Evolutionary conservation across 2,113 vertebrate species (phyloP), one percentile per base, ranked within the genome.

Genomic region (Polyodon spathula): DNA sequence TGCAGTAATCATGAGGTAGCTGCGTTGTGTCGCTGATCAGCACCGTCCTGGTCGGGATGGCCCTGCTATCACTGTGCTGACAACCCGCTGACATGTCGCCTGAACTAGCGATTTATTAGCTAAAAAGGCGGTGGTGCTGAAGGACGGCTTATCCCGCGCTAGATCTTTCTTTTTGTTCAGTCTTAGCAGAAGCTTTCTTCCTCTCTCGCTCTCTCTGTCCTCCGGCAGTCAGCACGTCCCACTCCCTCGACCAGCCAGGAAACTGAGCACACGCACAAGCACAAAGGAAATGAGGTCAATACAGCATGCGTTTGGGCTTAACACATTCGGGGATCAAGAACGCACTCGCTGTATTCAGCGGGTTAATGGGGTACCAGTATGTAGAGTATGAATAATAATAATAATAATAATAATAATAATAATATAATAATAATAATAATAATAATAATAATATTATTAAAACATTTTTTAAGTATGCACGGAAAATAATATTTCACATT

Each of bases 1-100:
- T 97, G 85, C 94, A 96, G 79, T 93, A 96, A 75, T 97, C 92
- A 76, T 93, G 91, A 92, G 94, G 95, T 87, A 97, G 94, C 89
- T 97, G 93, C 81, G 93, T 89, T 79, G 93, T 87, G 84, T 97
- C 93, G 91, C 89, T 94, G 81, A 97, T 92, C 80, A 90, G 85
- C 76, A 93, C 90, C 85, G 91, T 94, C 85, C 92, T 89, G 72
- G 90, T 93, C 78, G 95, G 95, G 84, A 98, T 98, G 85, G 93
- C 90, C 75, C 93, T 90, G 88, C 94, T 94, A 86, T 97, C 88
- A 83, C 92, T 97, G 68, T 86, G 74, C 84, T 93, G 93, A 86
- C 92, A 93, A 79, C 91, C 83, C 82, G 85, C 76, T 73, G 89
- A 89, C 89, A 90, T 90, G 70, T 79, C 72, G 42, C 71, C 73